These are phyloP conservation scores for Boloria selene DNA, from an alignment of 2,888 invertebrate genomes.

Conservation along the genomic window DNA sequence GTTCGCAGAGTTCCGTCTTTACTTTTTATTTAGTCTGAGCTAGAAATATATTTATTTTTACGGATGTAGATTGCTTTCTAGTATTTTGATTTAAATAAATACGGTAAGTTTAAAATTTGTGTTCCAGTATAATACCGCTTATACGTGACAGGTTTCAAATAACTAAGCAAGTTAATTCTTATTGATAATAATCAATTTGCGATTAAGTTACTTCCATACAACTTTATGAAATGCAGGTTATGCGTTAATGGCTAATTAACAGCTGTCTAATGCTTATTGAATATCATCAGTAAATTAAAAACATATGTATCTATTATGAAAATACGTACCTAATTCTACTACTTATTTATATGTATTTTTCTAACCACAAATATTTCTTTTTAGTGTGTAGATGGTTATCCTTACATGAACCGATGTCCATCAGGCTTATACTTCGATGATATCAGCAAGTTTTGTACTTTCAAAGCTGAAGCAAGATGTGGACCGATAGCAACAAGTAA, in stretches of 20 bases:
- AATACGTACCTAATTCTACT: too few relatives aligned
- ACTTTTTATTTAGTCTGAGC: too few relatives aligned
- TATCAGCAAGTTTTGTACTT: constrained; percentile 93
- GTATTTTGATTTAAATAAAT: too few relatives aligned
- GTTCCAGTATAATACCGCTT: neutral
- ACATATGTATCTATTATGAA: too few relatives aligned
- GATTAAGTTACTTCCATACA: constrained; percentile 21
- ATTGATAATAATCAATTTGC: constrained; percentile 31
- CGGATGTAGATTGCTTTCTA: neutral
- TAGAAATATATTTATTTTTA: neutral
- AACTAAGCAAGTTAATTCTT: constrained; percentile 35
- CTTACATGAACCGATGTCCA: constrained; percentile 94
- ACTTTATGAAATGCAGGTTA: constrained; percentile 7
- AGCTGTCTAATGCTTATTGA: neutral
- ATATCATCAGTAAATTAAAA: neutral
- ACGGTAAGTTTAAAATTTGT: neutral
- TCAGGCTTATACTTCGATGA: constrained; percentile 95
- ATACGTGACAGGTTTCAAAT: constrained; percentile 37
- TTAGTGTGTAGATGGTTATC: constrained; percentile 94
- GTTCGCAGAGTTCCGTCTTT: too few relatives aligned
- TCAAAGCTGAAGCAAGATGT: constrained; percentile 93
- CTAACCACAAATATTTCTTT: constrained; percentile 24
- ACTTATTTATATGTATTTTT: neutral
- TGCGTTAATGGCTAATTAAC: neutral
- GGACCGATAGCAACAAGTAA: constrained; percentile 94